phyloP scores from a whole-genome alignment of 2,888 invertebrate genomes.

The Heliconius erato region DNA sequence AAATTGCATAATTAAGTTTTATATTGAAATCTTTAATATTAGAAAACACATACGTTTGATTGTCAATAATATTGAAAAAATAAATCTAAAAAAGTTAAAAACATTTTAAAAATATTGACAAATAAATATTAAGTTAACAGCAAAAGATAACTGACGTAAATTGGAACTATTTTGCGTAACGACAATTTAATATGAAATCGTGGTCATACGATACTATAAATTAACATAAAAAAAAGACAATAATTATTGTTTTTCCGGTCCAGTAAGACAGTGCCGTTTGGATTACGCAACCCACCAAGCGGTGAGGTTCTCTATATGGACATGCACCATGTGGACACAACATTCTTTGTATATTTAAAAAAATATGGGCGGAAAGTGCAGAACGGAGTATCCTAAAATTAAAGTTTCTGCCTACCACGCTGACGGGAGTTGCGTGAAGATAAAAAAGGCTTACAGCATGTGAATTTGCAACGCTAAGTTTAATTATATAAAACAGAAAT shows the following conservation, averaged over 20 bases:
- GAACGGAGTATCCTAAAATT: background rate
- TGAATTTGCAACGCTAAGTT: background rate
- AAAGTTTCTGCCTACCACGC: background rate
- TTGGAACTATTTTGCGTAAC: constrained; percentile 11
- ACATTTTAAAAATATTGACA: background rate
- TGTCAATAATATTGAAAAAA: too few species aligned
- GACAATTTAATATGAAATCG: too few species aligned
- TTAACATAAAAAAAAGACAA: background rate
- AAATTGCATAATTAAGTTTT: too few species aligned
- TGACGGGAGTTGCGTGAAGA: background rate
- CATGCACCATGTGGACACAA: background rate
- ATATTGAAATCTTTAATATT: too few species aligned
- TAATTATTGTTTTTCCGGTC: background rate
- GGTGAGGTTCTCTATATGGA: background rate
- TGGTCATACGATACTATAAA: background rate
- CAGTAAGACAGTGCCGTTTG: background rate
- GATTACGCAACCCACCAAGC: too few species aligned
- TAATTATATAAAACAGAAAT: background rate
- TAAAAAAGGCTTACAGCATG: background rate
- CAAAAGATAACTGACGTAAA: background rate
- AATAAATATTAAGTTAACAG: background rate
- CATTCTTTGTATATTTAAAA: background rate
- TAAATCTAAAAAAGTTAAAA: too few species aligned
- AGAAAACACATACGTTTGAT: too few species aligned
- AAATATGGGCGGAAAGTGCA: constrained; percentile 17